A percentile compares a stretch with the other conserved stretches of the same genome.
Evolutionary conservation across 2,113 vertebrate genomes (phyloP).

Genomic region (Anolis sagrei): DNA sequence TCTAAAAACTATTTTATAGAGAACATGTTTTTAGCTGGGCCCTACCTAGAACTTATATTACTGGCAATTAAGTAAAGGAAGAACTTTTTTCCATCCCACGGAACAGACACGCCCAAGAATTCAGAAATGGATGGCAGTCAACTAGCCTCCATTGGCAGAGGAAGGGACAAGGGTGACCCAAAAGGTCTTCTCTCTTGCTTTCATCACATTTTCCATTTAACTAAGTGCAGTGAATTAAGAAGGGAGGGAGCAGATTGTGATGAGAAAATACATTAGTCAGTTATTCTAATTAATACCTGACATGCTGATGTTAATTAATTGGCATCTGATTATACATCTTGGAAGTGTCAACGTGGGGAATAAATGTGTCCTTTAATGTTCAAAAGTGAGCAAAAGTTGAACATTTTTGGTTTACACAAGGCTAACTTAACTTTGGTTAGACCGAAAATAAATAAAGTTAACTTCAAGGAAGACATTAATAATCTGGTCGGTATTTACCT

Average conservation of each 20-base stretch:
- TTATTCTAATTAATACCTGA: constrained; percentile 61
- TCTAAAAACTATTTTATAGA: no score
- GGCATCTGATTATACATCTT: constrained; percentile 52
- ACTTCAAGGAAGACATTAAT: constrained; percentile 43
- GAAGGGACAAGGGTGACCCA: constrained; percentile 27
- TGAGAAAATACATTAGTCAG: constrained; percentile 49
- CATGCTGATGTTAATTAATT: constrained; percentile 58
- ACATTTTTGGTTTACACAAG: constrained; percentile 13
- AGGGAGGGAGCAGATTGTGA: constrained; percentile 46
- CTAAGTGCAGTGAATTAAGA: constrained; percentile 41
- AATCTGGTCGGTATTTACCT: constrained; percentile 15
- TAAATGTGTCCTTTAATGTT: constrained; percentile 35
- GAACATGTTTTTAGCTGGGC: neutral
- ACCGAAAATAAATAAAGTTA: constrained; percentile 45
- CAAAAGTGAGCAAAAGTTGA: constrained; percentile 30
- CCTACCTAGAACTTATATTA: neutral
- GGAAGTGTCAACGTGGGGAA: constrained; percentile 26
- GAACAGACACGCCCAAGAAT: neutral
- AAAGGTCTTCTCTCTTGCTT: neutral
- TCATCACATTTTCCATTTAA: constrained; percentile 45
- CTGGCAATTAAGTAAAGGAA: neutral
- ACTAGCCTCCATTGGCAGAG: constrained; percentile 20
- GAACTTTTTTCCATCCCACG: neutral
- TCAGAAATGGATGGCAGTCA: neutral
- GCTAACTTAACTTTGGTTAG: constrained; percentile 52